phyloP scores from a whole-genome alignment of 2,113 vertebrate genomes.

The Columba janthina region DNA sequence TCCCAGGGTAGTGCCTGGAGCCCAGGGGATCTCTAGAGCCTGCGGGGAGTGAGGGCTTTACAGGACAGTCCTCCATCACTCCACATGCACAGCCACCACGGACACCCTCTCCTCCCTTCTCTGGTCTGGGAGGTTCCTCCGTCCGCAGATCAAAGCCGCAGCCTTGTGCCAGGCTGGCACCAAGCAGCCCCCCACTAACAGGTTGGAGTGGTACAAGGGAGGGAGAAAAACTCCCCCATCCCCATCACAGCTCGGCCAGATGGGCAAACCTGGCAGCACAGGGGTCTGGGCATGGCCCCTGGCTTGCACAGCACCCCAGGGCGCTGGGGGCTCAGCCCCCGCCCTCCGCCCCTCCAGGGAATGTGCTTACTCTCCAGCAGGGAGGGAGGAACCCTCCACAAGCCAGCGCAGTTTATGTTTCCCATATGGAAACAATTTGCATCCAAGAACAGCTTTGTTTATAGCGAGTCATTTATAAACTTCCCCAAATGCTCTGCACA shows the following conservation, averaged over 20 bases:
- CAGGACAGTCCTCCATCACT: fast-evolving
- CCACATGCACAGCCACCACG: neutral
- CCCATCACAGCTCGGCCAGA: neutral
- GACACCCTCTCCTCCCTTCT: neutral
- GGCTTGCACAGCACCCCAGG: neutral
- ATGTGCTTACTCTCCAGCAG: neutral
- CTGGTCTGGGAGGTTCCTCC: neutral
- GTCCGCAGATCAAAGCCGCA: neutral
- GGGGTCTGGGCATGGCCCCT: neutral
- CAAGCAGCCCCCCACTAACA: neutral
- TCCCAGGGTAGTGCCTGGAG: neutral
- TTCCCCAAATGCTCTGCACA: neutral
- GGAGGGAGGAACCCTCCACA: conserved; percentile 22
- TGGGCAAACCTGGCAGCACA: fast-evolving
- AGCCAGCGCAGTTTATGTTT: neutral
- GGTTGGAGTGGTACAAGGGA: neutral
- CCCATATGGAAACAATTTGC: conserved; percentile 63
- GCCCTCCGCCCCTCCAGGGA: neutral
- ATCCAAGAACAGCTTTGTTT: conserved; percentile 49
- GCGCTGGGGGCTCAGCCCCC: neutral
- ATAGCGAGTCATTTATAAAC: conserved; percentile 47
- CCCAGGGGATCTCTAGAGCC: neutral
- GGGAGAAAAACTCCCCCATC: neutral
- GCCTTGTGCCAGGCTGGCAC: neutral
- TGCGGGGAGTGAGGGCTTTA: fast-evolving